phyloP scores from a whole-genome alignment of 2,888 invertebrate genomes.

The Ophion obscuratus region DNA sequence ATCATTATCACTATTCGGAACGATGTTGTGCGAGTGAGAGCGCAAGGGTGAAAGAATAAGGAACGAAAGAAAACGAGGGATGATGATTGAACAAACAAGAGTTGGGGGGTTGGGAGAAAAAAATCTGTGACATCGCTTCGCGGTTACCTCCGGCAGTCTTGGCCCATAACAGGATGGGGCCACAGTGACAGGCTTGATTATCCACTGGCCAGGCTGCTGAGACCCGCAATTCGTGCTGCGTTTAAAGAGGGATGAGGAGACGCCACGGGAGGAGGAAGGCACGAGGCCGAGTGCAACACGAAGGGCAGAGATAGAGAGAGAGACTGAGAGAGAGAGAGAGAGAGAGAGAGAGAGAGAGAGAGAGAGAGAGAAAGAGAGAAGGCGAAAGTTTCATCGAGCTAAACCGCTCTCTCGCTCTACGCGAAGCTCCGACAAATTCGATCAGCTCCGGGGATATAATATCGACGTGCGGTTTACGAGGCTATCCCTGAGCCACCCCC shows the following conservation, averaged over 20 bases:
- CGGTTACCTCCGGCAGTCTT: slow-evolving; percentile 12
- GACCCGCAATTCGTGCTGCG: not conserved
- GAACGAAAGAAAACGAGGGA: no score
- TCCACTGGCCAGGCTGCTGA: slow-evolving; percentile 19
- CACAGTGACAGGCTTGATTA: slow-evolving; percentile 31
- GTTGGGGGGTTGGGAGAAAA: not conserved
- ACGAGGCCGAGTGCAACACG: not conserved
- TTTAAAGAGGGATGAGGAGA: not conserved
- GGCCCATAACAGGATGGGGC: slow-evolving; percentile 12
- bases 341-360: not conserved
- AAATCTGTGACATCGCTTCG: not conserved
- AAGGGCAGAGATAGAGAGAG: not conserved
- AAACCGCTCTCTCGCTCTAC: slow-evolving; percentile 52
- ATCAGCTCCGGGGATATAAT: slow-evolving; percentile 54
- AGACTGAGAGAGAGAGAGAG: not conserved
- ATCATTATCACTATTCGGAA: no score
- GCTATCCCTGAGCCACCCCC: slow-evolving; percentile 17
- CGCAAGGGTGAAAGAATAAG: not conserved
- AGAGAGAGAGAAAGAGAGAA: no score
- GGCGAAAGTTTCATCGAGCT: slow-evolving; percentile 59
- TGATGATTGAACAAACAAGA: no score
- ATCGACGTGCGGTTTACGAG: slow-evolving; percentile 63
- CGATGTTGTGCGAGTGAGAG: not conserved
- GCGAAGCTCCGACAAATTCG: slow-evolving; percentile 44
- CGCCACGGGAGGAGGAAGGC: not conserved